Base-by-base conservation (phyloP, 2,113 vertebrate species). In the Coreoperca whiteheadi region DNA sequence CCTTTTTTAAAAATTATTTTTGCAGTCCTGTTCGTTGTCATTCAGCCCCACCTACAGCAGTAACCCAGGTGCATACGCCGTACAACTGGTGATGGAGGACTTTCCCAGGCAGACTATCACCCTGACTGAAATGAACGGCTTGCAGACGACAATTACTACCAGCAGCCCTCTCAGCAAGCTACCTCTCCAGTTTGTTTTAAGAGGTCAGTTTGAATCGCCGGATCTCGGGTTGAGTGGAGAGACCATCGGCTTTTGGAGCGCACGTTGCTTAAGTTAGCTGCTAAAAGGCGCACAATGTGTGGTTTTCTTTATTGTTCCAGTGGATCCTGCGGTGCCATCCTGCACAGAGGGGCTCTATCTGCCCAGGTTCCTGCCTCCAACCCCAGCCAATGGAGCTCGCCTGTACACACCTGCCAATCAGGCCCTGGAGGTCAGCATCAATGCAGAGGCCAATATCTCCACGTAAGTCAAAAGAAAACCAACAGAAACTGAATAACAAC, bases 21-120 rank as follows among this genome's bases (percentile, higher is more conserved):
- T 75, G 16, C 77, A 92, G 92, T 23, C 68, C 18, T 93, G 92
- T 2, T 25, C n/a, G 4, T 15, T 89, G 77, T 51, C 25, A 0
- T 91, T 89, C 80, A 50, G 3, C 16, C 3, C 81, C 2, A 84
- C 43, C 1, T 6, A 0, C 1, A 59, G 10, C 50, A 59, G 6
- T 16, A 0, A 2, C 30, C 56, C 57, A 30, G 84, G 84, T 14
- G 0, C 20, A 0, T 90, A 88, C 12, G 84, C 21, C 0, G 64
- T 90, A 10, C 92, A 92, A 84, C 15, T 93, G 77, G 48, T 89
- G 77, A 84, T 93, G 79, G 92, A 93, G 88, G 92, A 93, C 77
- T 92, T 90, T 0, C 79, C 89, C 53, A 51, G 2, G 0, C 39
- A 83, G 46, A 41, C 1, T 0, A 88, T 93, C 60, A 73, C 0